Conservation (phyloP, 1,140 invertebrate species). For the Glomeris maerens region DNA sequence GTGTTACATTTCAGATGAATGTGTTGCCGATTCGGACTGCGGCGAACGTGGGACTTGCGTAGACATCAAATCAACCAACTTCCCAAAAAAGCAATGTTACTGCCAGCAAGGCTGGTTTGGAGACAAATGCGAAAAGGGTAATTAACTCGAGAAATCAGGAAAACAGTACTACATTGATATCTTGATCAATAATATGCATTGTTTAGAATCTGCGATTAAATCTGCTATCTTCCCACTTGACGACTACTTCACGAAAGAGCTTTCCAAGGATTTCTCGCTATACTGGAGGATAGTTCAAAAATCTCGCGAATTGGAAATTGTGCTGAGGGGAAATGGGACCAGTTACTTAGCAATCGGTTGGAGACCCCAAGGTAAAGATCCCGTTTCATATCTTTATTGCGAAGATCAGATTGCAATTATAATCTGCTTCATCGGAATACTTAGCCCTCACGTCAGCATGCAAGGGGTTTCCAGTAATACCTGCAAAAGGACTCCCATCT, state of each 20-base stretch:
- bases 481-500: no score
- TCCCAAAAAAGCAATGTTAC: constrained; percentile 72
- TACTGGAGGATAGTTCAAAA: constrained; percentile 71
- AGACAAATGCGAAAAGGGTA: constrained; percentile 30
- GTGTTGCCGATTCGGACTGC: constrained; percentile 64
- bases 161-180: background rate
- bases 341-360: constrained; percentile 75
- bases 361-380: constrained; percentile 41
- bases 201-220: constrained; percentile 45
- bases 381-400: background rate
- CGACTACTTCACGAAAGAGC: constrained; percentile 49
- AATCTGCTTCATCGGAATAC: background rate
- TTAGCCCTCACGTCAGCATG: constrained; percentile 10
- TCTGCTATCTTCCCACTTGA: constrained; percentile 46
- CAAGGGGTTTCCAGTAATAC: constrained; percentile 15
- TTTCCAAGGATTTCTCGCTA: constrained; percentile 54
- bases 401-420: background rate
- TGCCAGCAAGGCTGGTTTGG: constrained; percentile 71
- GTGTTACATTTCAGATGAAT: constrained; percentile 33
- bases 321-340: constrained; percentile 64
- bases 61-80: constrained; percentile 56
- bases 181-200: constrained; percentile 1
- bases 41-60: constrained; percentile 68
- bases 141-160: constrained; percentile 13
- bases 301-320: constrained; percentile 64